Evolutionary conservation across 37 sponge, comb jelly and placozoan species (phyloP), one percentile per base, ranked within the genome.

Genomic region (Oscarella lobularis): DNA sequence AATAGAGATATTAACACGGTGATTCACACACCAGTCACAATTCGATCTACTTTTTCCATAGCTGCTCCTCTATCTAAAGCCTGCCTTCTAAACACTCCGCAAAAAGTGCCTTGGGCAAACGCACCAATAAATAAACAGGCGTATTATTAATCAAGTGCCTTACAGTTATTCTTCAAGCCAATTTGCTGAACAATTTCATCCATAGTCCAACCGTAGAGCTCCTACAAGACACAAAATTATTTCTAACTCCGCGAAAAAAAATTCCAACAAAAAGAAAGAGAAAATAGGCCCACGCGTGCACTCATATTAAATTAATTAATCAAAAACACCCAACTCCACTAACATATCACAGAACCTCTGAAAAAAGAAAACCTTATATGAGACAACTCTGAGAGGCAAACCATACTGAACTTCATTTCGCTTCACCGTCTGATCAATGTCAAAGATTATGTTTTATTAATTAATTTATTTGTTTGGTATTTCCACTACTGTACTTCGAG

Each of bases 151-250:
- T 20, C 60, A 48, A 48, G 20, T 27, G 60, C 9, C 60, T 27
- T 48, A 77, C 98, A 97, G 81, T 97, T 97, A 76, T 90, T 97
- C 79, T 86, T 87, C 31, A 86, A 77, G 30, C 90, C 98, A 41
- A 97, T 93, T 74, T 93, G 80, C 71, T 79, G 81, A 39, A 97
- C 98, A 70, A 97, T 97, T 34, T 84, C 87, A 77, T 97, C 98
- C 98, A 97, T 97, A 3, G 98, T 97, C 98, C 98, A 97, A 1
- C 98, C 98, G 72, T 97, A 97, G 38, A 97, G 76, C 68, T 97
- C 94, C 31, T 48, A 48, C 9, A 48, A 9, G 20, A 27, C 60
- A 48, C 9, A 9, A 27, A 27, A 20, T 48, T 27, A 20, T 27
- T 27, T 48, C 60, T 9, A 48, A 27, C 9, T 48, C 20, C 20